Percentiles rank a stretch among this genome's conserved stretches.
Conservation (phyloP, 2,888 invertebrate species). For the Lepeophtheirus nordmannii region DNA sequence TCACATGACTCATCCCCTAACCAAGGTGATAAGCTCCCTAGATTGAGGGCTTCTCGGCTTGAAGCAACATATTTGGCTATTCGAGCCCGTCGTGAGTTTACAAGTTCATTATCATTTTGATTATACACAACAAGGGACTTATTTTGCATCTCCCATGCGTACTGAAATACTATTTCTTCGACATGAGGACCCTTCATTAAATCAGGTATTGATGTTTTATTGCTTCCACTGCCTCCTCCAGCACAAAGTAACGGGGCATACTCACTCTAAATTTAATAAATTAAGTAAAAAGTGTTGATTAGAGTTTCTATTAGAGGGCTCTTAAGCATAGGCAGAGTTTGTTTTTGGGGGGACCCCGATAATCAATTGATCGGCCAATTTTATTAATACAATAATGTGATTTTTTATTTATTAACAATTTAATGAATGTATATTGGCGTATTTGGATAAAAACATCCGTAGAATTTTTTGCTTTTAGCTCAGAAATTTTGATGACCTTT, state of each 20-base stretch:
- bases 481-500: no score
- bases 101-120: slow-evolving; percentile 38
- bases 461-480: no score
- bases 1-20: slow-evolving; percentile 44
- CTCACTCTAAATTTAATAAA: no score
- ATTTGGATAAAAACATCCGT: no score
- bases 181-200: background rate
- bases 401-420: no score
- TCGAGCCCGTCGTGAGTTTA: slow-evolving; percentile 41
- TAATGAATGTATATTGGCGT: no score
- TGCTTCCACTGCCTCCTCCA: background rate
- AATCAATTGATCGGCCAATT: no score
- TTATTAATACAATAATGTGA: no score
- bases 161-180: slow-evolving; percentile 17
- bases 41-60: slow-evolving; percentile 68
- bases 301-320: no score
- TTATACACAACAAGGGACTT: background rate
- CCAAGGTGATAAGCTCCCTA: slow-evolving; percentile 70
- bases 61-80: slow-evolving; percentile 75
- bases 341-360: no score
- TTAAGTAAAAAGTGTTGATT: no score
- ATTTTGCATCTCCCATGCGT: slow-evolving; percentile 16
- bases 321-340: no score
- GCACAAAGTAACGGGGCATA: background rate
- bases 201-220: background rate